Percentiles rank a stretch among this genome's conserved stretches.
These are phyloP conservation scores for Syndactyla subalaris DNA, from an alignment of 2,797 vertebrate species.

Conservation along the genomic window DNA sequence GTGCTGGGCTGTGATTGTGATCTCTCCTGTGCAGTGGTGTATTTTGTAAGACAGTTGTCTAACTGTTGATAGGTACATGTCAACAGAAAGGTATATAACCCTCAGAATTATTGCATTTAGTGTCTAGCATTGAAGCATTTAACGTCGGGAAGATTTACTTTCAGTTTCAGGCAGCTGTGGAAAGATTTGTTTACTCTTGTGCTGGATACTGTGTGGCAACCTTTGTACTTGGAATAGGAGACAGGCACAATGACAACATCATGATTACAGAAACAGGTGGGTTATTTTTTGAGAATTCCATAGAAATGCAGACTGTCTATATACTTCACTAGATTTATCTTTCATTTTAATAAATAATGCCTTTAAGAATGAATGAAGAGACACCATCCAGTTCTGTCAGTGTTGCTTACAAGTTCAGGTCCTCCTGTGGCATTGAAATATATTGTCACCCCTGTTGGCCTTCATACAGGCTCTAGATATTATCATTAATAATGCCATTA, in stretches of 20 bases:
- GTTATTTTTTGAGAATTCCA: neutral
- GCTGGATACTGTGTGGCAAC: constrained; percentile 98
- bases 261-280: constrained; percentile 98
- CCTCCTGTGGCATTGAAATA: neutral
- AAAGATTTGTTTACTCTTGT: constrained; percentile 95
- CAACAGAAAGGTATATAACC: neutral
- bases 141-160: neutral
- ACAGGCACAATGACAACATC: constrained; percentile 99
- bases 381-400: neutral
- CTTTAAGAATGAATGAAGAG: neutral
- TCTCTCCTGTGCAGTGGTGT: neutral
- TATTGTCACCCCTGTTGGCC: neutral
- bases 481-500: neutral
- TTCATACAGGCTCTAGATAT: neutral
- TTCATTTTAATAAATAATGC: neutral
- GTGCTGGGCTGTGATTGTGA: neutral
- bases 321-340: neutral
- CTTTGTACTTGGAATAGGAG: constrained; percentile 96
- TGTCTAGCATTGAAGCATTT: neutral
- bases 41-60: neutral
- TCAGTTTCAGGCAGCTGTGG: constrained; percentile 94
- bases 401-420: neutral
- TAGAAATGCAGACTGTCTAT: neutral
- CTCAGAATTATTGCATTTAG: neutral
- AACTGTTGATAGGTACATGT: neutral